phyloP scores from a whole-genome alignment of 2,113 vertebrate genomes.

The Rhinogobius similis region DNA sequence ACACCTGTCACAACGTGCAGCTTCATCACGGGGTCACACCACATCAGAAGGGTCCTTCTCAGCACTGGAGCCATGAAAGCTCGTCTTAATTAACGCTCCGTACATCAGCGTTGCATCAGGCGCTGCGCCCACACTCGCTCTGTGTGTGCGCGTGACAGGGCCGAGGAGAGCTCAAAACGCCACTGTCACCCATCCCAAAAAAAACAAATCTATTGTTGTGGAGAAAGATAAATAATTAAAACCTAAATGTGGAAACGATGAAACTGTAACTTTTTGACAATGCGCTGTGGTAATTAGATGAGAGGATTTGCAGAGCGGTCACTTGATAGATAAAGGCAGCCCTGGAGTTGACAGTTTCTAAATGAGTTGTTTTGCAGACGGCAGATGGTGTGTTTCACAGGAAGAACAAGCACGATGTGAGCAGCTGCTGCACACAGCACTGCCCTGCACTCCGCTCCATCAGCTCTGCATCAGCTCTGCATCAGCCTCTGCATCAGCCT shows the following conservation, averaged over 20 bases:
- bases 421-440: conserved; percentile 86
- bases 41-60: conserved; percentile 20
- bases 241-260: conserved; percentile 46
- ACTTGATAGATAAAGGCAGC: conserved; percentile 85
- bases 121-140: conserved; percentile 28
- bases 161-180: conserved; percentile 48
- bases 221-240: not conserved
- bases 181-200: conserved; percentile 55
- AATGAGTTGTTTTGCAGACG: conserved; percentile 90
- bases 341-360: conserved; percentile 83
- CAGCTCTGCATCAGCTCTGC: conserved; percentile 54
- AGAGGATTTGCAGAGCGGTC: conserved; percentile 83
- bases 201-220: conserved; percentile 11
- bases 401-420: conserved; percentile 79
- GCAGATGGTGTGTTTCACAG: conserved; percentile 90
- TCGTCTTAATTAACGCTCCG: conserved; percentile 64
- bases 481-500: conserved; percentile 31
- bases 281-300: conserved; percentile 79
- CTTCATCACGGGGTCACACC: conserved; percentile 2
- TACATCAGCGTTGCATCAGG: conserved; percentile 47
- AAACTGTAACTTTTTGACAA: conserved; percentile 68
- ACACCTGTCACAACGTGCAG: not conserved
- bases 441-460: conserved; percentile 63
- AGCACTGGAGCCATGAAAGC: conserved; percentile 33
- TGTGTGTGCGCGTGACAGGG: conserved; percentile 52